Percentiles rank a stretch among this genome's conserved stretches.
These are phyloP conservation scores for Anastrepha ludens DNA, from an alignment of 1,140 invertebrate genomes.

Conservation along the genomic window DNA sequence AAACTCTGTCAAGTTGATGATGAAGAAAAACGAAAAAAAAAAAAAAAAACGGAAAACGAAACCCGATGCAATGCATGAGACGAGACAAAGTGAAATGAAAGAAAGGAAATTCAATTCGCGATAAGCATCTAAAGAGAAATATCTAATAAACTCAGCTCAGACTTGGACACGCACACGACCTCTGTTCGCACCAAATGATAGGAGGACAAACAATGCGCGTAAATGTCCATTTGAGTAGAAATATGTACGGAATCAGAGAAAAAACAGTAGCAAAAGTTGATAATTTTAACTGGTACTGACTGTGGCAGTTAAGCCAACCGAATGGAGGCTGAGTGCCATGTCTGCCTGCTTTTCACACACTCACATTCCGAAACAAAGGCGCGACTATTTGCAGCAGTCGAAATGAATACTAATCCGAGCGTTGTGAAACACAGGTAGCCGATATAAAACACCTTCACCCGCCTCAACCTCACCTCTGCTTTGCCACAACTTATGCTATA, in stretches of 20 bases:
- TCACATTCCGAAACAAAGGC: neutral
- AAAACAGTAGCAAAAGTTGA: slow-evolving; percentile 54
- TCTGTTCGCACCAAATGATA: slow-evolving; percentile 8
- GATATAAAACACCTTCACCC: slow-evolving; percentile 22
- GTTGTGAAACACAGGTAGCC: slow-evolving; percentile 26
- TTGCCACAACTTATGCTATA: neutral
- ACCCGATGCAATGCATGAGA: neutral
- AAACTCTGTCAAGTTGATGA: slow-evolving; percentile 42
- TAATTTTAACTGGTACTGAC: slow-evolving; percentile 23
- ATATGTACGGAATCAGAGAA: slow-evolving; percentile 58
- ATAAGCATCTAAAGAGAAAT: slow-evolving; percentile 53
- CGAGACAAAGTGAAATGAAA: slow-evolving; percentile 41
- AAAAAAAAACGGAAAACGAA: neutral
- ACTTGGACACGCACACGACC: slow-evolving; percentile 59
- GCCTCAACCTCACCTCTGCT: neutral
- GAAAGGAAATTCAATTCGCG: slow-evolving; percentile 54
- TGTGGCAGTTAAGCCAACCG: neutral
- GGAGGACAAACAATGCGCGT: neutral
- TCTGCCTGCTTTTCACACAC: slow-evolving; percentile 10
- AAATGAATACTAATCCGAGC: neutral
- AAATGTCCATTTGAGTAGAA: slow-evolving; percentile 60
- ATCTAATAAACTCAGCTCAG: slow-evolving; percentile 53
- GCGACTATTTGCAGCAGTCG: neutral
- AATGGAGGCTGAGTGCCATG: slow-evolving; percentile 22
- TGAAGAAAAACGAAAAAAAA: neutral